Evolutionary conservation across 2,888 invertebrate genomes (phyloP), one percentile per base, ranked within the genome.

Genomic region (Ichneumoninae sp.): DNA sequence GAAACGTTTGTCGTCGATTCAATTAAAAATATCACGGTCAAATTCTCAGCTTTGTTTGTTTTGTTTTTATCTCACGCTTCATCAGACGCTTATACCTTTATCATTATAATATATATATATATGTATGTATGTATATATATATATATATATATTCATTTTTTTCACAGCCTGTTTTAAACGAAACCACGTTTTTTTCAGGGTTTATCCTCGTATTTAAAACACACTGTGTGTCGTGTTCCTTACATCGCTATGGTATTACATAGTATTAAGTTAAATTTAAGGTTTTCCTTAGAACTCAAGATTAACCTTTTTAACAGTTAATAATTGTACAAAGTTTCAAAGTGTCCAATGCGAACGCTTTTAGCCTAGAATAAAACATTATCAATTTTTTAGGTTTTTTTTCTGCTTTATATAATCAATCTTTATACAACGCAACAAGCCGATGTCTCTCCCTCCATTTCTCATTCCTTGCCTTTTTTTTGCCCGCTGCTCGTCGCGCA

Each of bases 121-220:
- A 60, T 60, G 26, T 88, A 86, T 85, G 81, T 40, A 40, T 10
- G 0, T 40, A 85, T 86, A 82, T 82, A 85, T 80, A 86, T 19
- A 19, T 19, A n/a, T n/a, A n/a, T 86, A 85, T 86, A 82, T 82
- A 86, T 86, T 85, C 19, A 19, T 3, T 5, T 30, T 85, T 79
- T 52, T 89, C 89, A 91, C 91, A 92, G 90, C 89, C 89, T 91
- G 91, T 90, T 91, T 91, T 90, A 91, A 92, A 91, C 88, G 87
- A 88, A 88, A 89, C 84, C 88, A 86, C 86, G 83, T 87, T 74
- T 65, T 62, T 66, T 77, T 83, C 66, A 57, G 80, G 80, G 57
- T 57, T 57, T 87, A 87, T 86, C 82, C 74, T 86, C 82, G 80
- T 86, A 89, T 91, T 90, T 89, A 89, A 90, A 91, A 89, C 89